These are phyloP conservation scores for Darwinula stevensoni DNA, from an alignment of 2,888 invertebrate genomes.

Conservation along the genomic window DNA sequence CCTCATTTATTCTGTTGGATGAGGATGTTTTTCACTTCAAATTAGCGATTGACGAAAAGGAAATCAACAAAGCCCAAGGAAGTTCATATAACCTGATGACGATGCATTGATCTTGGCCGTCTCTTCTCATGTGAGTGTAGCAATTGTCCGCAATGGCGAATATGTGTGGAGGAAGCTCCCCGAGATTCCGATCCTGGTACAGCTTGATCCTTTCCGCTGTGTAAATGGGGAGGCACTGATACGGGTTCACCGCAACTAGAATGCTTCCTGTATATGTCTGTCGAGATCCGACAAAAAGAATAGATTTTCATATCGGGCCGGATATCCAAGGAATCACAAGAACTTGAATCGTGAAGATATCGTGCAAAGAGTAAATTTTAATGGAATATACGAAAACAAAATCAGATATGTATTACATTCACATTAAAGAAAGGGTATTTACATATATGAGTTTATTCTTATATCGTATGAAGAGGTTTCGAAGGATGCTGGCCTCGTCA, in stretches of 20 bases:
- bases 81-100: conserved; percentile 85
- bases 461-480: conserved; percentile 89
- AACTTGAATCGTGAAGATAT: too few species aligned
- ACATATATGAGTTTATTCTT: conserved; percentile 97
- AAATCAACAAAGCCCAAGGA: too few species aligned
- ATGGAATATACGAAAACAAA: too few species aligned
- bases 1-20: too few species aligned
- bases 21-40: too few species aligned
- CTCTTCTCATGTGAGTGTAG: conserved; percentile 79
- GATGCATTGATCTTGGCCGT: conserved; percentile 83
- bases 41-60: too few species aligned
- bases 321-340: too few species aligned
- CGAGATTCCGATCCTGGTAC: conserved; percentile 89
- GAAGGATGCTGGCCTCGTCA: conserved; percentile 90
- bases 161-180: conserved; percentile 92
- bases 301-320: too few species aligned
- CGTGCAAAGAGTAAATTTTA: too few species aligned
- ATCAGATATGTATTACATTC: too few species aligned
- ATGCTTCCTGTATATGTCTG: conserved; percentile 99
- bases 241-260: conserved; percentile 94
- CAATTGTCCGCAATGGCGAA: conserved; percentile 98
- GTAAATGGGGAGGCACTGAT: conserved; percentile 93
- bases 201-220: conserved; percentile 89
- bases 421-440: conserved; percentile 23
- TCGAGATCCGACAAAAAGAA: too few species aligned